Evolutionary conservation across 1,140 invertebrate genomes (phyloP).

Genomic region (Saxidomus purpurata): DNA sequence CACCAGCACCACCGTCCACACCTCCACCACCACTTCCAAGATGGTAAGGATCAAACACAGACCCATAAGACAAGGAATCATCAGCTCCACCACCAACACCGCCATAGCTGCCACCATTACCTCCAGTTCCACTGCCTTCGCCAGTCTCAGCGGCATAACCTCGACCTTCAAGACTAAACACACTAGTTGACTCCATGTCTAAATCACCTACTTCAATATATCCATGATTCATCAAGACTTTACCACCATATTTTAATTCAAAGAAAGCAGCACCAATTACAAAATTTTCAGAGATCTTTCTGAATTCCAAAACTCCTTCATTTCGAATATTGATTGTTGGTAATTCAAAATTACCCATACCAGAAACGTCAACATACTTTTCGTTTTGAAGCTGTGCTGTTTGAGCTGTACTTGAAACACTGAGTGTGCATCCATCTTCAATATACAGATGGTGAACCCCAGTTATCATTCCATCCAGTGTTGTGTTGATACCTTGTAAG

Average conservation of each 20-base stretch:
- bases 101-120: conserved; percentile 77
- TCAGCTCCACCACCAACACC: conserved; percentile 70
- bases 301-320: conserved; percentile 73
- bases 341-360: conserved; percentile 77
- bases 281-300: conserved; percentile 69
- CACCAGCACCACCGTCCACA: conserved; percentile 71
- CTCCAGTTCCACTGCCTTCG: conserved; percentile 62
- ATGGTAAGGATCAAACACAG: conserved; percentile 75
- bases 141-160: conserved; percentile 70
- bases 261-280: conserved; percentile 75
- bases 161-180: conserved; percentile 71
- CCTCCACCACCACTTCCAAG: conserved; percentile 79
- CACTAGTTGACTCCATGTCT: conserved; percentile 75
- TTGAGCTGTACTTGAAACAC: conserved; percentile 73
- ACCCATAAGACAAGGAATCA: conserved; percentile 72
- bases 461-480: conserved; percentile 73
- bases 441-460: conserved; percentile 80
- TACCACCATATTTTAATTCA: conserved; percentile 77
- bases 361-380: conserved; percentile 69
- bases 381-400: conserved; percentile 78
- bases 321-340: conserved; percentile 77
- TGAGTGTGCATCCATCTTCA: conserved; percentile 72
- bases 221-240: conserved; percentile 78
- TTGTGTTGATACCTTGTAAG: conserved; percentile 79
- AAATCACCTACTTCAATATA: conserved; percentile 76